Conservation (phyloP, 2,797 vertebrate species). For the Spheniscus humboldti region DNA sequence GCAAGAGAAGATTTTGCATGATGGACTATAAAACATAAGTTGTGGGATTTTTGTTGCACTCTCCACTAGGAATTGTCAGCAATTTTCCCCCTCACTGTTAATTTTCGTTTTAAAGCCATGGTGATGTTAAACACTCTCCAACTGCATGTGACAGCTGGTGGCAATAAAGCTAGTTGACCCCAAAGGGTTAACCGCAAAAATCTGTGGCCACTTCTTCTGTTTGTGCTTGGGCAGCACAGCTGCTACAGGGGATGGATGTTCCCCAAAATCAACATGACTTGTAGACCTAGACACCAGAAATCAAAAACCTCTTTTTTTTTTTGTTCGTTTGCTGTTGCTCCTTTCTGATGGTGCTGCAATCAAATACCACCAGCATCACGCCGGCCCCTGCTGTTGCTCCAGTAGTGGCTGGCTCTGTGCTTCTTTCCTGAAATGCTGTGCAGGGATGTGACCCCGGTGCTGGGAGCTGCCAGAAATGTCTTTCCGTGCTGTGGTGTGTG, state of each 20-base stretch:
- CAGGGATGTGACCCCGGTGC: accelerated
- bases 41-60: background rate
- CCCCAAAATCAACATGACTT: background rate
- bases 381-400: background rate
- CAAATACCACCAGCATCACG: accelerated
- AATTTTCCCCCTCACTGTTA: background rate
- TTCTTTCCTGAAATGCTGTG: background rate
- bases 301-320: background rate
- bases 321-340: background rate
- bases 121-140: background rate
- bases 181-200: background rate
- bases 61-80: background rate
- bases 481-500: accelerated
- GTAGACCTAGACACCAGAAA: background rate
- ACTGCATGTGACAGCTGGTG: background rate
- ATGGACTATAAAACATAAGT: background rate
- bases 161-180: background rate
- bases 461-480: background rate
- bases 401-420: background rate
- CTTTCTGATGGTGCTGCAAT: background rate
- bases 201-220: background rate
- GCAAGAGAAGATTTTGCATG: background rate
- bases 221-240: background rate
- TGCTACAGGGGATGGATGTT: background rate
- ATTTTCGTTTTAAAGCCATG: background rate